Evolutionary conservation across 2,113 vertebrate genomes (phyloP), one percentile per base, ranked within the genome.

Genomic region (Myrmecophaga tridactyla): DNA sequence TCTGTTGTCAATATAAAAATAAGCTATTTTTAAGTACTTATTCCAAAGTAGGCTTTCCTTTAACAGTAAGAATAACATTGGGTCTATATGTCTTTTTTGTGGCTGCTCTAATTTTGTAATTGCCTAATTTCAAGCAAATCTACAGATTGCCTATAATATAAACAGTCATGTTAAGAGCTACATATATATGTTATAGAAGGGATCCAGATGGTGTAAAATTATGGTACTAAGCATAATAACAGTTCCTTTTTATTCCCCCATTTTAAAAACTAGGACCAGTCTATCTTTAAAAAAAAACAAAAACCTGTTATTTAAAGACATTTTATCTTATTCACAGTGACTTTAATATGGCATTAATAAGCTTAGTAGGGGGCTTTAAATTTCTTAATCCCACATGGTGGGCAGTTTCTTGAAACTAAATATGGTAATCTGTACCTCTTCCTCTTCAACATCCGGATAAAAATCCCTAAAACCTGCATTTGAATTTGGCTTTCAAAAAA

Each of bases 371-470:
- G 25, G 13, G 9, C 72, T 89, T 90, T 85, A 60, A 70, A 84
- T 77, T 48, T 51, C n/a, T 97, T 67, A 80, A 87, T 92, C 72
- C 39, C 78, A 21, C 36, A 43, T 27, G 0, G 82, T 20, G 67
- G 7, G 67, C 20, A 53, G 21, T 81, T 72, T 85, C 92, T 60
- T 87, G 5, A 77, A 23, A 4, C 83, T 89, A 62, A 14, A 0
- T 89, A 43, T 3, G 48, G 91, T 89, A 77, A 46, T 83, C 93
- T 87, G 36, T 73, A 65, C 62, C 43, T 36, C 92, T 97, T 81
- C 27, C 10, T 29, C n/a, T 85, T 82, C 58, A 63, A 87, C 36
- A 53, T 3, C 31, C 65, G 63, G 2, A 67, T 82, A 67, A 82
- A 51, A 81, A 10, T 87, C 63, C 56, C 92, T 96, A 69, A 97